These are phyloP conservation scores for Drosophila dives DNA, from an alignment of 2,888 invertebrate genomes.

Conservation along the genomic window DNA sequence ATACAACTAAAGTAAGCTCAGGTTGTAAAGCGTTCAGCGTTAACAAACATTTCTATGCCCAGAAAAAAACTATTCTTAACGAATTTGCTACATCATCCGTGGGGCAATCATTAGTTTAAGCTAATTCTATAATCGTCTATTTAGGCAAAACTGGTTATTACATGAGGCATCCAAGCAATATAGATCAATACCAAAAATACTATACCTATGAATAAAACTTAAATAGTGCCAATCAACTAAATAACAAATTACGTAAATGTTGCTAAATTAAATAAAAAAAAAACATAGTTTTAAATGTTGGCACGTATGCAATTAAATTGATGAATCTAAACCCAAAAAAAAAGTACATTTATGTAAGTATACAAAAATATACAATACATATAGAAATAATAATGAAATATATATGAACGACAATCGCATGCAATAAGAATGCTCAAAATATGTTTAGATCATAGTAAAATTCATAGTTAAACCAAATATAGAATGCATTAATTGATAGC, in stretches of 20 bases:
- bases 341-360: conserved; percentile 21
- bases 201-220: conserved; percentile 27
- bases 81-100: conserved; percentile 35
- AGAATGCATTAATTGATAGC: conserved; percentile 34
- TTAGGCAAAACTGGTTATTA: conserved; percentile 18
- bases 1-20: conserved; percentile 64
- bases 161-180: conserved; percentile 27
- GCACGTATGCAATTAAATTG: conserved; percentile 57
- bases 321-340: conserved; percentile 26
- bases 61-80: conserved; percentile 19
- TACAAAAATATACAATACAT: conserved; percentile 11
- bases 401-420: conserved; percentile 72
- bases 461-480: conserved; percentile 55
- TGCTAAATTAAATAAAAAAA: conserved; percentile 7
- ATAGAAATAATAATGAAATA: conserved; percentile 38
- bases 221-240: conserved; percentile 72
- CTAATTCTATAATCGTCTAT: conserved; percentile 56
- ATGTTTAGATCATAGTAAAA: conserved; percentile 34
- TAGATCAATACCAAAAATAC: conserved; percentile 22
- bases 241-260: conserved; percentile 39
- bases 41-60: conserved; percentile 45
- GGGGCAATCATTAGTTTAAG: conserved; percentile 69
- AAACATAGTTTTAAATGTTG: conserved; percentile 7
- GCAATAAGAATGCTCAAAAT: conserved; percentile 70
- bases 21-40: conserved; percentile 68